Base-by-base conservation (phyloP, 2,113 vertebrate species). In the Pterocles burchelli region DNA sequence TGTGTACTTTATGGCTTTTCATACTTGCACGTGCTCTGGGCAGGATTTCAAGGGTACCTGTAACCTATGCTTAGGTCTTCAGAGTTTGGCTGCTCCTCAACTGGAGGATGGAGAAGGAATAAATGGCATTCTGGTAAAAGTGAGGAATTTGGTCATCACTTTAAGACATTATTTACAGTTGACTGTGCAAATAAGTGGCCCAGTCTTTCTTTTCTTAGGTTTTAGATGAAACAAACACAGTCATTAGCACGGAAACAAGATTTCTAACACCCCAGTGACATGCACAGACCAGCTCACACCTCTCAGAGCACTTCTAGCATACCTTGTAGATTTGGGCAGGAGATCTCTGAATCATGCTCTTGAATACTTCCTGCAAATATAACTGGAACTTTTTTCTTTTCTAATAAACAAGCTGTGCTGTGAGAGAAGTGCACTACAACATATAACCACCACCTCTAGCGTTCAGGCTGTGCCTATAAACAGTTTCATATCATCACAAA, bases 181-280 rank as follows among this genome's bases (percentile, higher is more conserved):
- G 57, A 65, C 17, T 10, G 26, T 29, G 75, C 38, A 77, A 52
- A 25, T 59, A 81, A 92, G 43, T 2, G 15, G 6, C 52, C 6
- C 26, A 16, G 18, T 21, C 57, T 38, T 66, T 48, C 70, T 48
- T 20, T 88, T 59, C 61, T 91, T 21, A 10, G 34, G 25, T 85
- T 84, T 75, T 70, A 85, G 81, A 34, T 72, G 58, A 88, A 92
- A 71, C 49, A 95, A 84, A 75, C 70, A 84, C 25, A 92, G 41
- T 38, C 62, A 85, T 82, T 92, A 95, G 68, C 79, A 51, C 33
- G 36, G 62, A 75, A 90, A 75, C 29, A 29, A 48, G 72, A 89
- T 52, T 71, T 75, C 62, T 51, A 76, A 72, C 81, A 88, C 54
- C 66, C 41, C 31, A 21, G n/a, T 46, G 70, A 76, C 74, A 79